Evolutionary conservation across 2,113 vertebrate genomes (phyloP), one percentile per base, ranked within the genome.

Genomic region (Mesocricetus auratus): DNA sequence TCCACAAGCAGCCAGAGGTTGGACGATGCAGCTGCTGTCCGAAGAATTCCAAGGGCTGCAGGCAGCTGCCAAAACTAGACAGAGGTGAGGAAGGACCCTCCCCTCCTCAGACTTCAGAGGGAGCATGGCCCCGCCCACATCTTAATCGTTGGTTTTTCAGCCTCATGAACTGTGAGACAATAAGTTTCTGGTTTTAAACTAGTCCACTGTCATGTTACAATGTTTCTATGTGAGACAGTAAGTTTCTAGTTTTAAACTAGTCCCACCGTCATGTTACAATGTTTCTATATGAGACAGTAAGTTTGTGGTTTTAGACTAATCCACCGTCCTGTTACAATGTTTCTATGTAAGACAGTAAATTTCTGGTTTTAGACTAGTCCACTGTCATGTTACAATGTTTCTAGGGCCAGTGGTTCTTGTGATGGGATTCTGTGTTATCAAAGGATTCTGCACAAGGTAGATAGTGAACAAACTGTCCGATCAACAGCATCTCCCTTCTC

Each of bases 81-180:
- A 62, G 42, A 17, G 50, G 7, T 26, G 0, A 82, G 36, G 9
- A 24, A 6, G 69, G 11, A 4, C 0, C 64, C 5, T 45, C 39
- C 5, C 39, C 6, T 1, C 42, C 22, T 4, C 53, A 42, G 11
- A 4, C 62, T 42, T 68, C 5, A 8, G 47, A 33, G 50, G 74
- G 31, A 26, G 6, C 3, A 0, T 2, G 66, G 39, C 2, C 50
- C 50, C 26, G 16, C 42, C 5, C 3, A n/a, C 60, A 36, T 7
- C 17, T 17, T 24, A 47, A 68, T 13, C 3, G 21, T 73, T 39
- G 69, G 26, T 15, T 45, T 71, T 53, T 69, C 50, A 22, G 36
- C 62, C 62, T 78, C 58, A 16, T 85, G n/a, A 5, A 12, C 17
- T 47, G 29, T 47, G 39, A 9, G 16, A 50, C 13, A 50, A 22